phyloP scores from a whole-genome alignment of 92 coral and sea anemone species.

The Bergia puertoricense region DNA sequence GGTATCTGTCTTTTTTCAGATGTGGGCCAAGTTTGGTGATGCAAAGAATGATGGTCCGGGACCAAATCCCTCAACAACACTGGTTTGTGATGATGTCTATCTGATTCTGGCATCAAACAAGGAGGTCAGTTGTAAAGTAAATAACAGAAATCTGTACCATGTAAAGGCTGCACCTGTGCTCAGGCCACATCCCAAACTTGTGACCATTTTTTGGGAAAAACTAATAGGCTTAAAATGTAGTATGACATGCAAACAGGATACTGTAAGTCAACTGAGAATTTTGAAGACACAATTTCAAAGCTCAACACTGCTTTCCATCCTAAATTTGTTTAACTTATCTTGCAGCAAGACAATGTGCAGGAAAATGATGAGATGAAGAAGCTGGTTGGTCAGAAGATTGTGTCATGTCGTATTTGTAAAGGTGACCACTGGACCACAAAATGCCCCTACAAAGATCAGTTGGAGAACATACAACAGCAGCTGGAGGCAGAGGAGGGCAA shows the following conservation, averaged over 20 bases:
- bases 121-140: conserved; percentile 58
- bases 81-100: conserved; percentile 94
- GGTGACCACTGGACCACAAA: conserved; percentile 99
- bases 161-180: too few species aligned
- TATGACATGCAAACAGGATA: too few species aligned
- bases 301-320: too few species aligned
- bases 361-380: conserved; percentile 84
- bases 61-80: conserved; percentile 93
- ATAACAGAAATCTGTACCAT: too few species aligned
- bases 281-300: too few species aligned
- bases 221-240: too few species aligned
- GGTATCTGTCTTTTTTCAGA: conserved; percentile 42
- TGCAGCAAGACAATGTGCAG: conserved; percentile 74
- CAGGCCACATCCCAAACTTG: too few species aligned
- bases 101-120: conserved; percentile 78
- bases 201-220: too few species aligned
- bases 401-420: conserved; percentile 97
- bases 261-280: too few species aligned
- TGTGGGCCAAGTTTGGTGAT: conserved; percentile 98
- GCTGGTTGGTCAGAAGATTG: conserved; percentile 84
- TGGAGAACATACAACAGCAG: conserved; percentile 92
- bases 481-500: conserved; percentile 83
- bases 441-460: conserved; percentile 98
- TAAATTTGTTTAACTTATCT: background rate
- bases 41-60: conserved; percentile 94